Percentiles rank a stretch among this genome's conserved stretches.
Evolutionary conservation across 2,888 invertebrate genomes (phyloP).

Genomic region (Aspidiotus rigidus): DNA sequence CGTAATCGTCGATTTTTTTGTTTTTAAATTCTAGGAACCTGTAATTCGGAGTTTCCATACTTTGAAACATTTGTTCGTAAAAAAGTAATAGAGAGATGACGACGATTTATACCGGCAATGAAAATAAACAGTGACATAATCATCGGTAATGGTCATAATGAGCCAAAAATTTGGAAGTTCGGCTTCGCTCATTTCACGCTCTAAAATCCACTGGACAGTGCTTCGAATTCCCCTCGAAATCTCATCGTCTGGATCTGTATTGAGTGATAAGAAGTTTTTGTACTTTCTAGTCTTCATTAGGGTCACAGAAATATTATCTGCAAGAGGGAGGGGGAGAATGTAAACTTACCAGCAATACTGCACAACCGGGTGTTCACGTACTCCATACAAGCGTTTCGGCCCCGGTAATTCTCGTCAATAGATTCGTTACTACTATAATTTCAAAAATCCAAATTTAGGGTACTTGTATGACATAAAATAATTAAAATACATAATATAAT

Average conservation of each 20-base stretch:
- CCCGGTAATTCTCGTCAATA: conserved; percentile 11
- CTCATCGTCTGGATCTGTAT: conserved; percentile 21
- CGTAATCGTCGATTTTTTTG: conserved; percentile 48
- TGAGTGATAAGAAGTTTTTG: background rate
- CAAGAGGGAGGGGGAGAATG: background rate
- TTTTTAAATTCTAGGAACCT: conserved; percentile 50
- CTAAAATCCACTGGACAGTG: conserved; percentile 28
- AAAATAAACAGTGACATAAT: conserved; percentile 55
- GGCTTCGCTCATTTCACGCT: conserved; percentile 20
- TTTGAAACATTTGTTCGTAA: no score
- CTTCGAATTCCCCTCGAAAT: conserved; percentile 18
- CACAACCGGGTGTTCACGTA: background rate
- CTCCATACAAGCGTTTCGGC: conserved; percentile 7
- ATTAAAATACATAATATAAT: background rate
- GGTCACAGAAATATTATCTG: background rate
- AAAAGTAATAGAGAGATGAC: conserved; percentile 6
- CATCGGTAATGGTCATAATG: conserved; percentile 52
- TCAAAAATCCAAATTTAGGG: background rate
- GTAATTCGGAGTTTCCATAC: conserved; percentile 26
- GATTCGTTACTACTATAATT: conserved; percentile 28
- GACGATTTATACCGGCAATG: conserved; percentile 51
- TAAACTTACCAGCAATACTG: conserved; percentile 15
- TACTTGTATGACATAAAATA: background rate
- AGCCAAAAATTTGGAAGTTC: conserved; percentile 61
- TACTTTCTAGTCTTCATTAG: no score